Percentiles rank a stretch among this genome's conserved stretches.
Evolutionary conservation across 2,113 vertebrate species (phyloP).

Genomic region (Neotragus pygmaeus): DNA sequence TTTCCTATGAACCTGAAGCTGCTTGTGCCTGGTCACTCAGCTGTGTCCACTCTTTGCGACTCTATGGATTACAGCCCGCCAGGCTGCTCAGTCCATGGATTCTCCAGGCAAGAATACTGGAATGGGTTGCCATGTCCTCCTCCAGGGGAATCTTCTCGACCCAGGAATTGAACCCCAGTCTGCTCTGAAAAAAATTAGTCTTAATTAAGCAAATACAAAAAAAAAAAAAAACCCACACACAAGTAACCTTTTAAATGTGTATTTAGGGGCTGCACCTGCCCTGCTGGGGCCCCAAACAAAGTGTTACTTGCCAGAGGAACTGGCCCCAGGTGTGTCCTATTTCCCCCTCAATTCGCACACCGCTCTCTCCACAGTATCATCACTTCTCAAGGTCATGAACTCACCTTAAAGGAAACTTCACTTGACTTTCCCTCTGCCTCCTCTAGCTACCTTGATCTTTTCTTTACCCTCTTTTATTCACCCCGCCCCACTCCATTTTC

Average conservation of each 20-base stretch:
- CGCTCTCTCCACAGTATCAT: background rate
- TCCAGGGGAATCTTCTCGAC: background rate
- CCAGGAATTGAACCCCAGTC: background rate
- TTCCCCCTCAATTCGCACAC: fast-evolving
- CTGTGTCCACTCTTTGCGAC: background rate
- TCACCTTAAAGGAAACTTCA: background rate
- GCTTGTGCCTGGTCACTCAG: background rate
- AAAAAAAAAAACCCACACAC: background rate
- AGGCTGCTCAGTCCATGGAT: background rate
- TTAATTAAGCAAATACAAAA: background rate
- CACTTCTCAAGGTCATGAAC: background rate
- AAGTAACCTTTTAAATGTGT: background rate
- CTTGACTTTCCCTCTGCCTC: background rate
- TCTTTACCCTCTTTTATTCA: background rate
- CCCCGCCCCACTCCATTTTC: background rate
- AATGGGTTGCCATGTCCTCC: background rate
- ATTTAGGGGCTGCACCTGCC: background rate
- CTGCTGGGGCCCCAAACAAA: background rate
- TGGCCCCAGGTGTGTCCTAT: background rate
- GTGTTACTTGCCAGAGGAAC: background rate
- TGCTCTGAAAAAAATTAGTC: background rate
- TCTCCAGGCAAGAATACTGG: background rate
- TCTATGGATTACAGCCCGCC: background rate
- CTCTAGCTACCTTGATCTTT: background rate
- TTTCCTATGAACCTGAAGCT: background rate